A percentile compares a stretch with the other conserved stretches of the same genome.
Conservation (phyloP, 2,113 vertebrate genomes). For the Podarcis muralis region DNA sequence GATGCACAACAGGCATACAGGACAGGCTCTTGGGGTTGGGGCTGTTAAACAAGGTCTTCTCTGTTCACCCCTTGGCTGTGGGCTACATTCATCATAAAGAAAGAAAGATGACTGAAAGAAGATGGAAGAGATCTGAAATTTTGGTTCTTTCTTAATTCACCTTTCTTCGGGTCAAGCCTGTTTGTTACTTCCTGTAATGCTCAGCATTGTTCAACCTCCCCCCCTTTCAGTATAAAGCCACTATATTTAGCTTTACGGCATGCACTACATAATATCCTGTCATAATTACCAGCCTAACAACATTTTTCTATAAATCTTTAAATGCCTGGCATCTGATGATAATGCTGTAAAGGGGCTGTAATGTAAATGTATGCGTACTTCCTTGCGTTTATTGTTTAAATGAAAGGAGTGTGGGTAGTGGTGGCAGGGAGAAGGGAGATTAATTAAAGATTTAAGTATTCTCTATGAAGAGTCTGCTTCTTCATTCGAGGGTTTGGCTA, state of each 20-base stretch:
- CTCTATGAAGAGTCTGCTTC: background rate
- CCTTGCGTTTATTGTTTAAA: conserved; percentile 64
- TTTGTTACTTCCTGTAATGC: background rate
- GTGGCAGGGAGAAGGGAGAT: conserved; percentile 28
- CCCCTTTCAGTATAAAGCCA: background rate
- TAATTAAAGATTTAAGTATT: conserved; percentile 66
- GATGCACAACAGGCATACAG: too few species aligned
- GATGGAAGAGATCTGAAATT: background rate
- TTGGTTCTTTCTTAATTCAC: background rate
- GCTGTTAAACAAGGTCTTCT: too few species aligned
- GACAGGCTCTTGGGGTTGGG: too few species aligned
- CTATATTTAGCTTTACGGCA: background rate
- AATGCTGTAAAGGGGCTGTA: conserved; percentile 53
- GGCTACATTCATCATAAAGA: background rate
- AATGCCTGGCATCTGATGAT: conserved; percentile 55
- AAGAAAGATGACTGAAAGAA: background rate
- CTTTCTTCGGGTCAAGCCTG: background rate
- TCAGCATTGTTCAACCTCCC: background rate
- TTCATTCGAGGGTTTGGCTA: background rate
- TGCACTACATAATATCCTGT: background rate
- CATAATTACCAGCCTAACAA: conserved; percentile 25
- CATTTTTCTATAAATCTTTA: conserved; percentile 58
- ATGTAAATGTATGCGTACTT: conserved; percentile 51
- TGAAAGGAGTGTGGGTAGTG: conserved; percentile 40
- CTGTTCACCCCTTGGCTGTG: too few species aligned